phyloP scores from a whole-genome alignment of 1,140 invertebrate genomes.

The Ceratoteleas bidentatus region DNA sequence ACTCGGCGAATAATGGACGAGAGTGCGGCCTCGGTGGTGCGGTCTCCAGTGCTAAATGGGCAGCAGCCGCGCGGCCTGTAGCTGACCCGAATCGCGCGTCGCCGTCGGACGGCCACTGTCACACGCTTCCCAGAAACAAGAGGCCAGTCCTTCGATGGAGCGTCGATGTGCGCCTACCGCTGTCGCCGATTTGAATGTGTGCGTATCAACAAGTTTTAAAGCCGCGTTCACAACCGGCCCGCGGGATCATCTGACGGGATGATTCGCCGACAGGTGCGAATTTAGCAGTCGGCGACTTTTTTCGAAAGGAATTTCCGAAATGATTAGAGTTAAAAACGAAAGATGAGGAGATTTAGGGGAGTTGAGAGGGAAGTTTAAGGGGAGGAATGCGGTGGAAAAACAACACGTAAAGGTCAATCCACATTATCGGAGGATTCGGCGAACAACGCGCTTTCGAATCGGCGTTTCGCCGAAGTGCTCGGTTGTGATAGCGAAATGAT shows the following conservation, averaged over 20 bases:
- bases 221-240: constrained; percentile 67
- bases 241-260: constrained; percentile 32
- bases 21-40: constrained; percentile 19
- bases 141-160: constrained; percentile 69
- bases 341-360: too few species aligned
- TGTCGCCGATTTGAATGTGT: constrained; percentile 72
- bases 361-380: too few species aligned
- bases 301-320: too few species aligned
- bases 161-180: constrained; percentile 69
- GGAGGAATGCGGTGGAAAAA: too few species aligned
- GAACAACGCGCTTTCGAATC: too few species aligned
- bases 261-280: too few species aligned
- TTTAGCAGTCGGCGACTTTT: too few species aligned
- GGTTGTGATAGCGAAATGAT: too few species aligned
- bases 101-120: constrained; percentile 65
- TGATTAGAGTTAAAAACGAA: too few species aligned
- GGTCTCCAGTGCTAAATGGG: constrained; percentile 38
- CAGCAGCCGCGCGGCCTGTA: constrained; percentile 18
- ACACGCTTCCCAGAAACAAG: constrained; percentile 71
- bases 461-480: too few species aligned
- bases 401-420: too few species aligned
- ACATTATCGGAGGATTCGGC: too few species aligned
- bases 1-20: constrained; percentile 47
- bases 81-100: constrained; percentile 29
- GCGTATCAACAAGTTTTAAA: constrained; percentile 71